These are phyloP conservation scores for Sphyrna mokarran DNA, from an alignment of 2,113 vertebrate species.

Conservation along the genomic window DNA sequence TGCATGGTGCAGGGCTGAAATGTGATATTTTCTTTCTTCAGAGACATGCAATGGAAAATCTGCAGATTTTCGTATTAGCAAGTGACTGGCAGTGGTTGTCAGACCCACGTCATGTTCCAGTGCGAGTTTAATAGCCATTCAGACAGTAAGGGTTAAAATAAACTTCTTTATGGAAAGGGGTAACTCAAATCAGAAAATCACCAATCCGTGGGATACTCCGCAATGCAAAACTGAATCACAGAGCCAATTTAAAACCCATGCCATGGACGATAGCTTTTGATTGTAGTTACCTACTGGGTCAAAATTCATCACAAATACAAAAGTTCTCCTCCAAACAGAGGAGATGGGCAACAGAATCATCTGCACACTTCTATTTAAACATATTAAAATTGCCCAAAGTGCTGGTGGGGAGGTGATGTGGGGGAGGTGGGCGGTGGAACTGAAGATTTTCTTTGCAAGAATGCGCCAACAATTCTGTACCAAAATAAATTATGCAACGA, in stretches of 20 bases:
- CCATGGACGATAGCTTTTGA: not conserved
- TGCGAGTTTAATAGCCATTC: not conserved
- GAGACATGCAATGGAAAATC: not conserved
- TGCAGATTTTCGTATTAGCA: not conserved
- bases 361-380: not conserved
- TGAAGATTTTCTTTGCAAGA: not conserved
- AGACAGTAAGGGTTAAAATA: not conserved
- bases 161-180: not conserved
- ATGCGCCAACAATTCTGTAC: not conserved
- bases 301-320: not conserved
- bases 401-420: too few species aligned
- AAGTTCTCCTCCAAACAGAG: not conserved
- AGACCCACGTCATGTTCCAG: not conserved
- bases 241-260: not conserved
- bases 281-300: not conserved
- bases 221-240: not conserved
- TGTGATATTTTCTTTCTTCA: not conserved
- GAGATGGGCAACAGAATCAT: not conserved
- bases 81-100: not conserved
- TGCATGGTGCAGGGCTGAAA: not conserved
- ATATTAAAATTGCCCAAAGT: not conserved
- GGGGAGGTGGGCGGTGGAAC: too few species aligned
- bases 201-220: not conserved
- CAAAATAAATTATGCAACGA: not conserved
- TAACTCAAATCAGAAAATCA: not conserved